phyloP scores from a whole-genome alignment of 2,113 vertebrate species.

The Solea solea region DNA sequence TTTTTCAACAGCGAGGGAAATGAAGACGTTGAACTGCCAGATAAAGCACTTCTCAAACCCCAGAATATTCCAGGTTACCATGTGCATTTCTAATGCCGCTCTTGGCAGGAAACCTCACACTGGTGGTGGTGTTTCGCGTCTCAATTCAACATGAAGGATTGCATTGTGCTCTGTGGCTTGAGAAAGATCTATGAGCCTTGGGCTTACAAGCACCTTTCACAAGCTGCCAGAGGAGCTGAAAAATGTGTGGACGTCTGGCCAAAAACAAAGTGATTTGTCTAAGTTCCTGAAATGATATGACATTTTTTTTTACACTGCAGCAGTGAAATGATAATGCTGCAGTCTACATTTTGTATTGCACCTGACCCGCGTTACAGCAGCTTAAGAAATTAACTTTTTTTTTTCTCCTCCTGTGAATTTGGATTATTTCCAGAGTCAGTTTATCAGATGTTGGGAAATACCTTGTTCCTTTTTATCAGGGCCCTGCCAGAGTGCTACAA shows the following conservation, averaged over 20 bases:
- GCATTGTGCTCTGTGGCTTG: constrained; percentile 32
- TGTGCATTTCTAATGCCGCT: constrained; percentile 42
- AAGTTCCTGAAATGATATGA: constrained; percentile 38
- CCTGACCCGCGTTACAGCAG: neutral
- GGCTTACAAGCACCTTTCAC: constrained; percentile 55
- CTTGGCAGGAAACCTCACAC: constrained; percentile 33
- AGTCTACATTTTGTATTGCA: neutral
- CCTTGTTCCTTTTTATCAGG: no score
- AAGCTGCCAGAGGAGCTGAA: constrained; percentile 38
- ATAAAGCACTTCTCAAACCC: constrained; percentile 22
- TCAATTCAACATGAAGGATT: constrained; percentile 67
- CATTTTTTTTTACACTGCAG: constrained; percentile 32
- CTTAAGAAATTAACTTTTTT: neutral
- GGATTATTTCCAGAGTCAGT: no score
- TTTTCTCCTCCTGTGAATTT: no score
- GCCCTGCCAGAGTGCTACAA: no score
- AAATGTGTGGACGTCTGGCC: constrained; percentile 23
- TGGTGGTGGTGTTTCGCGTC: constrained; percentile 42
- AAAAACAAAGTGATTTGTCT: constrained; percentile 55
- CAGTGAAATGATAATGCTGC: neutral
- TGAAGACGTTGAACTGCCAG: constrained; percentile 44
- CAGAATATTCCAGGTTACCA: constrained; percentile 32
- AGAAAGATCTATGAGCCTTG: constrained; percentile 51
- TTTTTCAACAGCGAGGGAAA: constrained; percentile 1
- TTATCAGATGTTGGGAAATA: no score